Evolutionary conservation across 1,140 invertebrate species (phyloP), one percentile per base, ranked within the genome.

Genomic region (Lepidotrigona ventralis): DNA sequence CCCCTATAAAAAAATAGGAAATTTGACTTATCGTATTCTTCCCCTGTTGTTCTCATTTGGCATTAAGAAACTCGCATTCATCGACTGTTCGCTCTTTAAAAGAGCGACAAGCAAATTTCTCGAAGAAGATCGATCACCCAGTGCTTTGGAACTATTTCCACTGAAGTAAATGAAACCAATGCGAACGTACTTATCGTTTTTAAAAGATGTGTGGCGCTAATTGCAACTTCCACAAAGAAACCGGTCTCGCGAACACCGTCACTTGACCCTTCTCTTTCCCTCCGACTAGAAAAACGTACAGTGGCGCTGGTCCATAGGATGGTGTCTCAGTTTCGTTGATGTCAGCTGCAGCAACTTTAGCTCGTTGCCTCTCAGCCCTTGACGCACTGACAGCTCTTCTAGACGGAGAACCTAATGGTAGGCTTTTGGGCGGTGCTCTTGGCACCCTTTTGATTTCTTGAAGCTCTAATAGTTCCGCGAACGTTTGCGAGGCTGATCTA

Each of bases 231-330:
- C 96, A 96, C 23, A 96, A 93, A 0, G 96, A 96, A 9, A 96
- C 94, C 0, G 96, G 96, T 86, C 96, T 94, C 84, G 96, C 95
- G 82, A 96, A 96, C 26, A 96, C 95, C 4, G 96, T 96, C 3
- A 96, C 95, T 85, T 96, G 96, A 15, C 96, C 96, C 63, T 96
- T 95, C 86, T 96, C 96, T 86, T 96, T 96, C 0, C 96, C 96
- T 12, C 96, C 96, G 12, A 96, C 93, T 11, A 96, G 84, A 88
- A 96, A 96, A 21, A 96, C 95, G 84, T 96, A 96, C 29, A 96
- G 91, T 0, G 95, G 95, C n/a, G 96, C 94, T 21, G 93, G 93
- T 9, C 92, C 93, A 5, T 89, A 89, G 8, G 85, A 83, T 0
- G 92, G 92, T 0, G 91, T 90, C 17, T 88, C 89, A 0, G 86